These are phyloP conservation scores for Arrhopalites spinosus DNA, from an alignment of 2,888 invertebrate species.

Conservation along the genomic window DNA sequence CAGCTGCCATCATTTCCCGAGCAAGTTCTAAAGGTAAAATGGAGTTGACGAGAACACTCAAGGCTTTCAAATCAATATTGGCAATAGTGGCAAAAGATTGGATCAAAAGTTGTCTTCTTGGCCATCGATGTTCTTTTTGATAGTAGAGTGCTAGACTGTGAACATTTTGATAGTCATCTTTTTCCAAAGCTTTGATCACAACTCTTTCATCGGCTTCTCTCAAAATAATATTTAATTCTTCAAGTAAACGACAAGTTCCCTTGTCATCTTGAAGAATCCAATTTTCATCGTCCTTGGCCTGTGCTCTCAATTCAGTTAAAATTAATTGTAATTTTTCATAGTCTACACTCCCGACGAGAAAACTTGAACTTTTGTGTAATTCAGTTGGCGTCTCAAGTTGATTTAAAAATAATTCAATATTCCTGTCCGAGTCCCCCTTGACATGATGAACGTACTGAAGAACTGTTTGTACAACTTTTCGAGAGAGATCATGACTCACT, in stretches of 20 bases:
- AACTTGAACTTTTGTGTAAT: conserved; percentile 16
- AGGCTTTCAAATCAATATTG: conserved; percentile 77
- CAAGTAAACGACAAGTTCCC: background rate
- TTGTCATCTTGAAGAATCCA: conserved; percentile 13
- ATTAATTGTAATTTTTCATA: conserved; percentile 18
- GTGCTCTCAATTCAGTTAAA: conserved; percentile 9
- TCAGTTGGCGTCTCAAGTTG: conserved; percentile 1
- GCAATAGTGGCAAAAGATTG: conserved; percentile 88
- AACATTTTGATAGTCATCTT: conserved; percentile 82
- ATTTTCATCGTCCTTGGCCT: conserved; percentile 18
- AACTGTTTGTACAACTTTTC: conserved; percentile 81
- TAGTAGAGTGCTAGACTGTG: conserved; percentile 88
- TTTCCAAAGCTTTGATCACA: conserved; percentile 80
- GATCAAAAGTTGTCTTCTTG: conserved; percentile 77
- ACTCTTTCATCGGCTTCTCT: conserved; percentile 79
- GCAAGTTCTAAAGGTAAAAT: conserved; percentile 89
- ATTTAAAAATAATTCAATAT: background rate
- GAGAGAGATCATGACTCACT: conserved; percentile 82
- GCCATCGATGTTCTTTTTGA: conserved; percentile 93
- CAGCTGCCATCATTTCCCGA: conserved; percentile 62
- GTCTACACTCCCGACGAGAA: conserved; percentile 13
- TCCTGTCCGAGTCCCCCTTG: background rate
- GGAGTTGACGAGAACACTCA: conserved; percentile 82
- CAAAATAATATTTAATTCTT: conserved; percentile 18
- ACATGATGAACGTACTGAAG: conserved; percentile 59